phyloP scores from a whole-genome alignment of 2,888 invertebrate species.

The Iphiclides podalirius region DNA sequence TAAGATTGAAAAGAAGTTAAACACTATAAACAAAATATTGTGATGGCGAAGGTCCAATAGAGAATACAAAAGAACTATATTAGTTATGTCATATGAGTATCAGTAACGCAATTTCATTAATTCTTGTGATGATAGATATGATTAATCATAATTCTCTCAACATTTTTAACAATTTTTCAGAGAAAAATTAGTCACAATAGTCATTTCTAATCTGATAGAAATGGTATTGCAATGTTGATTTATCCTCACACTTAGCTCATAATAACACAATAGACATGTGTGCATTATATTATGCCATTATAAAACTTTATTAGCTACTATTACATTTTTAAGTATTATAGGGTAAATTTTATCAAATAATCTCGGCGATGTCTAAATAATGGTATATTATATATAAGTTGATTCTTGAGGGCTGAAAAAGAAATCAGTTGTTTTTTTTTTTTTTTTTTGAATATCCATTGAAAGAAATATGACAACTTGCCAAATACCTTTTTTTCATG shows the following conservation, averaged over 20 bases:
- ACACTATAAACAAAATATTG: too few species aligned
- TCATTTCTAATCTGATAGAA: conserved; percentile 44
- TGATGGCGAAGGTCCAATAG: too few species aligned
- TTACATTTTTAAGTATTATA: too few species aligned
- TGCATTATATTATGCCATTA: neutral
- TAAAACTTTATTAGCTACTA: too few species aligned
- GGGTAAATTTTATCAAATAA: neutral
- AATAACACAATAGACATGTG: neutral
- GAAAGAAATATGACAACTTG: too few species aligned
- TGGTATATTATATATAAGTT: too few species aligned
- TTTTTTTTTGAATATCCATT: too few species aligned
- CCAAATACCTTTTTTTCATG: too few species aligned
- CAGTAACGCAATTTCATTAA: too few species aligned
- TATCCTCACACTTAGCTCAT: neutral
- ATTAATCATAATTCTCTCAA: neutral
- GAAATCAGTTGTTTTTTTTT: too few species aligned
- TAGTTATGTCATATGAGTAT: neutral
- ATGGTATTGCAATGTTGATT: conserved; percentile 31
- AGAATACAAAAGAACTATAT: neutral
- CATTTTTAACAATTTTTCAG: neutral
- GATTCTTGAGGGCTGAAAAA: too few species aligned
- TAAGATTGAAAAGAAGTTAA: too few species aligned
- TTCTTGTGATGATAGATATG: neutral
- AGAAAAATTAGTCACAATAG: conserved; percentile 30
- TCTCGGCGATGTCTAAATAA: neutral